phyloP scores from a whole-genome alignment of 2,113 vertebrate species.

The Martes martes region DNA sequence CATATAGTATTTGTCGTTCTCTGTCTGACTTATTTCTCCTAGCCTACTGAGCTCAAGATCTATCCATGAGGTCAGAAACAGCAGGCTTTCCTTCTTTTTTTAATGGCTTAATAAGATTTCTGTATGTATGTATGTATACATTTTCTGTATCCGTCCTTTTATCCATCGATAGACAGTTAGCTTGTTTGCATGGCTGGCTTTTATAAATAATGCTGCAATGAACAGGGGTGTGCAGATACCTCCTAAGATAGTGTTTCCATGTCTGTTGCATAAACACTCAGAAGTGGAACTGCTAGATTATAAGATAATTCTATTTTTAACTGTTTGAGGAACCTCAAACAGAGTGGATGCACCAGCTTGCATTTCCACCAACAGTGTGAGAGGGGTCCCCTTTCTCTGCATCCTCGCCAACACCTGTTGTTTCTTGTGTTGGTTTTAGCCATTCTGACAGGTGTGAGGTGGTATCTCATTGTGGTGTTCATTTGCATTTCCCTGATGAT shows the following conservation, averaged over 20 bases:
- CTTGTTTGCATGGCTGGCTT: accelerated
- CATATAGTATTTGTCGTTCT: neutral
- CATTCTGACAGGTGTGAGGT: too few species aligned
- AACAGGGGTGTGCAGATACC: too few species aligned
- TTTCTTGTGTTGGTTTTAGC: too few species aligned
- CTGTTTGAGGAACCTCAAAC: neutral
- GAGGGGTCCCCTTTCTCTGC: too few species aligned
- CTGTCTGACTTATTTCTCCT: neutral
- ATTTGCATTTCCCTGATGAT: too few species aligned
- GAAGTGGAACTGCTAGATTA: neutral
- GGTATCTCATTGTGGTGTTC: too few species aligned
- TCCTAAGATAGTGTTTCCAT: neutral
- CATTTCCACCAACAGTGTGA: neutral
- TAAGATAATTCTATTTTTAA: neutral
- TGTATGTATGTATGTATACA: too few species aligned
- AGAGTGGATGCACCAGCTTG: neutral
- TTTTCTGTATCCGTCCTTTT: neutral
- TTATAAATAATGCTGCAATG: neutral
- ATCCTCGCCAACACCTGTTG: too few species aligned
- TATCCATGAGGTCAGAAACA: neutral
- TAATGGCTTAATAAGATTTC: neutral
- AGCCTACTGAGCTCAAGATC: neutral
- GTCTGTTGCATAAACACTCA: neutral
- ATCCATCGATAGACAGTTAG: neutral
- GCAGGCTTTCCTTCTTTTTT: neutral